Percentiles rank a stretch among this genome's conserved stretches.
Evolutionary conservation across 2,797 vertebrate genomes (phyloP).

Genomic region (Semotilus atromaculatus): DNA sequence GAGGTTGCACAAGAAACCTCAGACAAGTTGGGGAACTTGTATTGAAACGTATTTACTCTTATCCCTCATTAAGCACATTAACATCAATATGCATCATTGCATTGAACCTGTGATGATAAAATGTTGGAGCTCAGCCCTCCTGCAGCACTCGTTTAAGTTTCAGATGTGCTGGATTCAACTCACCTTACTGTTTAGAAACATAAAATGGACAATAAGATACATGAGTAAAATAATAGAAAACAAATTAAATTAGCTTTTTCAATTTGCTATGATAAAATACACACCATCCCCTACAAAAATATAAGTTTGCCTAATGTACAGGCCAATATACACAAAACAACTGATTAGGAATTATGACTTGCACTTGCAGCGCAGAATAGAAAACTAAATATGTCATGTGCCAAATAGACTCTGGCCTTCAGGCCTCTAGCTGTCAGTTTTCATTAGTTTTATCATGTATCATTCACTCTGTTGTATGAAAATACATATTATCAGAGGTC

Average conservation of each 20-base stretch:
- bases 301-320: neutral
- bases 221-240: neutral
- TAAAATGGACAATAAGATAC: neutral
- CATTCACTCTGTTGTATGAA: constrained; percentile 44
- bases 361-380: constrained; percentile 4
- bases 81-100: neutral
- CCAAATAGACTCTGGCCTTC: constrained; percentile 42
- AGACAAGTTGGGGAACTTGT: neutral
- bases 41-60: neutral
- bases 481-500: constrained; percentile 39
- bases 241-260: neutral
- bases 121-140: constrained; percentile 16
- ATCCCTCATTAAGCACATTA: constrained; percentile 42
- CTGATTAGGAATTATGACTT: neutral
- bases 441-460: constrained; percentile 49
- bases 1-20: neutral
- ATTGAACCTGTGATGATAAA: constrained; percentile 33
- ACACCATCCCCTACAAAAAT: neutral
- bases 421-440: constrained; percentile 47
- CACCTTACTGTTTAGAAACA: neutral
- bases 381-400: constrained; percentile 41
- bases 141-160: constrained; percentile 31
- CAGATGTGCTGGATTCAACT: constrained; percentile 15
- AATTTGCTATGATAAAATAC: neutral
- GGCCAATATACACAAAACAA: neutral